Evolutionary conservation across 2,113 vertebrate genomes (phyloP), one percentile per base, ranked within the genome.

Genomic region (Lepisosteus oculatus): DNA sequence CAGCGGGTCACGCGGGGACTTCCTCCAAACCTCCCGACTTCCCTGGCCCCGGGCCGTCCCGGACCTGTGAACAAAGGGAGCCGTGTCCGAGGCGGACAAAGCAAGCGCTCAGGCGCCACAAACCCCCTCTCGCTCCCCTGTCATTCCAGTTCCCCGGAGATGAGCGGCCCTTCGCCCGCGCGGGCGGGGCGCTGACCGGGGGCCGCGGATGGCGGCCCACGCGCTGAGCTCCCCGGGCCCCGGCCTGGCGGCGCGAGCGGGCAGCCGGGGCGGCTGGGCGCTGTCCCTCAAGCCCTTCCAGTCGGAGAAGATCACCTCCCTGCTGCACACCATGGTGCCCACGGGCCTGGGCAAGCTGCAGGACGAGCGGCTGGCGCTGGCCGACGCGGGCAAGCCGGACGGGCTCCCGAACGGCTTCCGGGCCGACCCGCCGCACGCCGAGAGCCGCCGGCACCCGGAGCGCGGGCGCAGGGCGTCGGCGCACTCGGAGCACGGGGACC

Each of bases 321-420:
- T 98, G 7, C 85, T 98, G 75, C 89, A 95, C 74, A 96, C 92
- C 76, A 98, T 98, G 95, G 96, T 98, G 72, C 96, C 97, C 2
- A 88, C 93, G 11, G 94, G 93, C 72, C 97, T 96, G 77, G 94
- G 93, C 79, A 94, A 94, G 61, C 93, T 90, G 43, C 96, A 94
- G 82, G 96, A 98, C 67, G 97, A 99, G 76, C 88, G 93, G 41
- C 87, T 96, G 65, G 91, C 95, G 74, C 95, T 96, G 86, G 82
- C 86, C 42, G 96, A 95, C 6, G 74, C 93, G 3, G 80, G 90
- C 1, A 93, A 96, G 83, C 86, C 84, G n/a, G 84, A 90, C 67
- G 80, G 88, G 3, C 78, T 93, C 17, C 92, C 93, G 61, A 81
- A 93, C 1, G 91, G 88, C 69, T 90, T 87, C 78, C 86, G 92